These are phyloP conservation scores for Lordiphosa clarofinis DNA, from an alignment of 1,140 invertebrate genomes.

Conservation along the genomic window DNA sequence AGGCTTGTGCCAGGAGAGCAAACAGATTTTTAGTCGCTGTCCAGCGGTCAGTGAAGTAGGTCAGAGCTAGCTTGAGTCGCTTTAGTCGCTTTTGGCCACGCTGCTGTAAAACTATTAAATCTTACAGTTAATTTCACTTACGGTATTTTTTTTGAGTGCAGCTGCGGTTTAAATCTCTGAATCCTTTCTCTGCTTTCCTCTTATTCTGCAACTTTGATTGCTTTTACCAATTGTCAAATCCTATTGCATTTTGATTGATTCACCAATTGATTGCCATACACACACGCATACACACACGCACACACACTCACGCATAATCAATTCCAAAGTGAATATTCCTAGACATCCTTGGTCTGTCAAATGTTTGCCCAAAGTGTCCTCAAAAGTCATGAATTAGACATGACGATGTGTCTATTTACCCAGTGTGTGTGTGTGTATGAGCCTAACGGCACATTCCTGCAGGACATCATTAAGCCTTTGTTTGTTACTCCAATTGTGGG, in stretches of 20 bases:
- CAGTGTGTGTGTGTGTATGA: constrained; percentile 10
- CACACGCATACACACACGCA: constrained; percentile 5
- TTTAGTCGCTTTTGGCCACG: no score
- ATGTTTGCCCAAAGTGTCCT: constrained; percentile 63
- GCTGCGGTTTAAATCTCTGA: constrained; percentile 5
- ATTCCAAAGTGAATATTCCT: constrained; percentile 45
- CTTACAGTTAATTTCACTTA: no score
- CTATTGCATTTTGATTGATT: constrained; percentile 72
- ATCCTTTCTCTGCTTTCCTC: constrained; percentile 15
- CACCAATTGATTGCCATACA: constrained; percentile 60
- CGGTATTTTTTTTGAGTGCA: constrained; percentile 6
- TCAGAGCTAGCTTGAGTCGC: no score
- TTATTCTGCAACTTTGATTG: constrained; percentile 35
- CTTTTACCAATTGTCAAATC: constrained; percentile 34
- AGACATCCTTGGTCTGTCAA: constrained; percentile 30
- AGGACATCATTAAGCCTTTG: constrained; percentile 41
- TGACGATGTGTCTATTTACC: constrained; percentile 46
- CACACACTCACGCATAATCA: constrained; percentile 60
- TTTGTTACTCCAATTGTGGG: constrained; percentile 39
- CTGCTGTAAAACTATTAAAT: no score
- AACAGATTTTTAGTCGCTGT: no score
- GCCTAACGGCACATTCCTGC: constrained; percentile 56
- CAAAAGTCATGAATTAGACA: constrained; percentile 70
- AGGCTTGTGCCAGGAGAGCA: no score
- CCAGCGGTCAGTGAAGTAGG: no score